These are phyloP conservation scores for Gasteruption jaculator DNA, from an alignment of 2,888 invertebrate species.

Conservation along the genomic window DNA sequence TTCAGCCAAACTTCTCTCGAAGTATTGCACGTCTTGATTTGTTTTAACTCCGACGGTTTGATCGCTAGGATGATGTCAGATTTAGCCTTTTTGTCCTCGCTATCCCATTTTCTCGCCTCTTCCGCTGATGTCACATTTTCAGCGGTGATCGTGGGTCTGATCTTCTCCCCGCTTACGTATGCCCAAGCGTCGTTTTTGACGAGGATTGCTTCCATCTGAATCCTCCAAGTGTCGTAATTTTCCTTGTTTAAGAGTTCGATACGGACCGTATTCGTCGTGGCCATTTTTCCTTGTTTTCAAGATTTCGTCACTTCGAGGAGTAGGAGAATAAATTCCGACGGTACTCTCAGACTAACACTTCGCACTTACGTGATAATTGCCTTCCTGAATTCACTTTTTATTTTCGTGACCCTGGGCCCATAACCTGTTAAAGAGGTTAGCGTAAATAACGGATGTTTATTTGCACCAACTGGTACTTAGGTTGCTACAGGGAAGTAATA, in stretches of 20 bases:
- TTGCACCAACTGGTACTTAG: no score
- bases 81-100: slow-evolving; percentile 13
- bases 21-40: slow-evolving; percentile 22
- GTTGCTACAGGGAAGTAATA: no score
- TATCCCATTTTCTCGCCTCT: slow-evolving; percentile 10
- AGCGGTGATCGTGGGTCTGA: slow-evolving; percentile 5
- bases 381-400: no score
- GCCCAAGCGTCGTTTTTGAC: slow-evolving; percentile 18
- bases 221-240: slow-evolving; percentile 13
- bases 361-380: no score
- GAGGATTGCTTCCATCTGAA: slow-evolving; percentile 12
- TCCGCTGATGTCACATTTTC: not conserved
- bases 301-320: no score
- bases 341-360: no score
- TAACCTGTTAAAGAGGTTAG: no score
- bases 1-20: slow-evolving; percentile 41
- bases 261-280: slow-evolving; percentile 8
- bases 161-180: slow-evolving; percentile 13
- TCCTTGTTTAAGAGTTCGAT: slow-evolving; percentile 11
- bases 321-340: no score
- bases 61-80: slow-evolving; percentile 16
- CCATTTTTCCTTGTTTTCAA: no score
- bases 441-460: no score
- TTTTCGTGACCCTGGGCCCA: no score
- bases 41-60: slow-evolving; percentile 16